Evolutionary conservation across 2,113 vertebrate genomes (phyloP).

Genomic region (Ptilonorhynchus violaceus): DNA sequence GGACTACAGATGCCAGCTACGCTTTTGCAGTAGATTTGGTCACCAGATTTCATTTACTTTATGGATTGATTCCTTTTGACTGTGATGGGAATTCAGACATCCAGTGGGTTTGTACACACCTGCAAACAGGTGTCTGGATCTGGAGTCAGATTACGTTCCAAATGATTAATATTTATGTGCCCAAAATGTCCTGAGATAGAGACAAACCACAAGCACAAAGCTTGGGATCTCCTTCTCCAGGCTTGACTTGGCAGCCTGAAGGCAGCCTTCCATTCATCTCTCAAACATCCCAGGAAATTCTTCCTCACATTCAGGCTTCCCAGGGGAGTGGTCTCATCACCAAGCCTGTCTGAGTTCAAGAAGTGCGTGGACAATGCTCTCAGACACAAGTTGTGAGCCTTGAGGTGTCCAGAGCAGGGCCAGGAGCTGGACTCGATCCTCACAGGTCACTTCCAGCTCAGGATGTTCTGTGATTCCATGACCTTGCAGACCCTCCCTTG

Average conservation of each 20-base stretch:
- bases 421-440: background rate
- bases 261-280: no score
- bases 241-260: background rate
- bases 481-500: background rate
- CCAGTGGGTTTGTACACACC: no score
- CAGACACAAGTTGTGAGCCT: accelerated
- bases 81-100: background rate
- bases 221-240: background rate
- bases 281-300: background rate
- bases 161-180: background rate
- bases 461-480: background rate
- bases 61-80: background rate
- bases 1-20: background rate
- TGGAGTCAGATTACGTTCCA: background rate
- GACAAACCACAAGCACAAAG: background rate
- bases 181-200: background rate
- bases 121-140: background rate
- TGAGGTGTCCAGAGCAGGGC: background rate
- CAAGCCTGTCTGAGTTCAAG: background rate
- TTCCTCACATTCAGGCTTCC: background rate
- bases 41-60: background rate
- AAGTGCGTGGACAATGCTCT: background rate
- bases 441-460: background rate
- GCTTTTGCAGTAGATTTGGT: background rate
- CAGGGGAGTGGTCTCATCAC: background rate